Base-by-base conservation (phyloP, 2,797 vertebrate genomes). In the Argentina silus region DNA sequence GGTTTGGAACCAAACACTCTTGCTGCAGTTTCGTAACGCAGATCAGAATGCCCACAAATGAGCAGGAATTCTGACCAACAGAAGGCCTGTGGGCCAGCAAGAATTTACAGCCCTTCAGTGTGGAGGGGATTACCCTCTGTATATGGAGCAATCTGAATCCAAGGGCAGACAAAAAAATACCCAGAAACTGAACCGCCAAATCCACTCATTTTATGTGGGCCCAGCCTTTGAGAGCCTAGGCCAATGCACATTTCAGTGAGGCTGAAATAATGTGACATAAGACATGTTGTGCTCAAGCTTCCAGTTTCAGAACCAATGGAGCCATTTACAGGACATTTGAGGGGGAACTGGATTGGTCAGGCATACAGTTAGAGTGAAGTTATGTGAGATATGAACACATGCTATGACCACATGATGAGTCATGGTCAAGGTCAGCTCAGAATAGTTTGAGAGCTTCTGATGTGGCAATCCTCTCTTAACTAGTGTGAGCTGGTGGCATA, bases 31-130 rank as follows among this genome's bases (percentile, higher is more conserved):
- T 80, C 76, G 5, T 76, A 74, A 83, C 59, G 19, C 63, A 51
- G 48, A 82, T 81, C 71, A 74, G 71, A 80, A 78, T 59, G 67
- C 63, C 85, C 82, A 72, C 82, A 81, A 80, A 76, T 70, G 76
- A 80, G 74, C 75, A 72, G 69, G 73, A 83, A 81, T 75, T 86
- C 77, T 79, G 76, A 83, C 81, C 75, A 74, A 81, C 77, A 78
- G 80, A 84, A 75, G 65, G 65, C 74, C 63, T 83, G 80, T 68
- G 78, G 80, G 62, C 69, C 70, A 12, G 53, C 19, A 84, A 73
- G 78, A 74, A 78, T 80, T 72, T 79, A 73, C 73, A 65, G 80
- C 65, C 66, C 9, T 53, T 53, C 47, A 42, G 73, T 63, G 74
- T 72, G 55, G 70, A 73, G 74, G 74, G 78, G 72, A 81, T 81